Conservation (phyloP, 2,888 invertebrate genomes). For the Hyposoter didymator region DNA sequence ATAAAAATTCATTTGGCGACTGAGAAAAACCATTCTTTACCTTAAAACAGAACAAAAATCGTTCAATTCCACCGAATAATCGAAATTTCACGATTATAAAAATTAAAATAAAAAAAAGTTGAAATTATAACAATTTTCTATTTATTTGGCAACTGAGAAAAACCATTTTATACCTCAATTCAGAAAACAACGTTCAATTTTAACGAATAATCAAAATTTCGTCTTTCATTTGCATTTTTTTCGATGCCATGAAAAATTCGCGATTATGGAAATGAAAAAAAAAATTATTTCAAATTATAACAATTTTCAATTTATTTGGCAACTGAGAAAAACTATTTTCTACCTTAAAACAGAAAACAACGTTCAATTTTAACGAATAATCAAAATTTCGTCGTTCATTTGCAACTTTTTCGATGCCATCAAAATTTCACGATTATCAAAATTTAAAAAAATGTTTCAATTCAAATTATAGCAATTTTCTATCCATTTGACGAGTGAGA, state of each 20-base stretch:
- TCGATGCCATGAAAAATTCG: background rate
- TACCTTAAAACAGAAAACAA: too few relatives aligned
- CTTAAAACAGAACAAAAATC: too few relatives aligned
- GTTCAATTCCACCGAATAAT: too few relatives aligned
- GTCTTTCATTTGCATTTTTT: background rate
- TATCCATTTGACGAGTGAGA: background rate
- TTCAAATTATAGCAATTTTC: background rate
- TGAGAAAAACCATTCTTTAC: too few relatives aligned
- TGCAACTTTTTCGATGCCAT: background rate
- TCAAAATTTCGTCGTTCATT: background rate
- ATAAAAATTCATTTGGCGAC: too few relatives aligned
- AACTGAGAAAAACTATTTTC: slow-evolving; percentile 26
- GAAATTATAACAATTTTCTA: background rate
- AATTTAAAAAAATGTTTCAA: too few relatives aligned
- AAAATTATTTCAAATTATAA: too few relatives aligned
- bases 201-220: too few relatives aligned
- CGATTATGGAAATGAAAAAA: background rate
- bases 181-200: too few relatives aligned
- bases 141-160: slow-evolving; percentile 5
- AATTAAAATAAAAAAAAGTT: too few relatives aligned
- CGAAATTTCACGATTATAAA: too few relatives aligned
- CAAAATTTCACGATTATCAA: background rate
- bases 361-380: background rate
- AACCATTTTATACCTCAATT: slow-evolving; percentile 5
- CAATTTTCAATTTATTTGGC: background rate